Conservation (phyloP, 2,888 invertebrate species). For the Melitaea athalia region DNA sequence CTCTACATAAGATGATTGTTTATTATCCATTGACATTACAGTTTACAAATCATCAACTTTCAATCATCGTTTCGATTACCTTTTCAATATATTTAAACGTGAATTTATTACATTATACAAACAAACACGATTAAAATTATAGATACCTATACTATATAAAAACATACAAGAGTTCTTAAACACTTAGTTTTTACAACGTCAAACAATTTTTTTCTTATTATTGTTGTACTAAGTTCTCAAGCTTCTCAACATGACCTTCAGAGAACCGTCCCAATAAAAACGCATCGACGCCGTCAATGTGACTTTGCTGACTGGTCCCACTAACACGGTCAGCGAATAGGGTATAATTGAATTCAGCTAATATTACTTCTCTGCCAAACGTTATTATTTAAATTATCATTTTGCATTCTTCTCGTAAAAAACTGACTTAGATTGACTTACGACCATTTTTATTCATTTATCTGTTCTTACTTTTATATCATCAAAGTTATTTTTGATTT, state of each 20-base stretch:
- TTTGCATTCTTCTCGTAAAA: no score
- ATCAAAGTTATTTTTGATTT: no score
- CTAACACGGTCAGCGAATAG: not conserved
- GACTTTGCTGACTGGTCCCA: conserved; percentile 39
- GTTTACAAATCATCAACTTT: no score
- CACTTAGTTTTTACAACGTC: not conserved
- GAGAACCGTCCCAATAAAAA: conserved; percentile 41
- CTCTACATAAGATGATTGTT: no score
- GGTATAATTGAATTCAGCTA: conserved; percentile 9
- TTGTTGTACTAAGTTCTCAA: conserved; percentile 8
- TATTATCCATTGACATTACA: no score
- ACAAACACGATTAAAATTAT: not conserved
- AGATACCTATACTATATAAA: no score
- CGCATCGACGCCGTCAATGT: conserved; percentile 35
- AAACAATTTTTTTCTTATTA: conserved; percentile 11
- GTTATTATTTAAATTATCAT: not conserved
- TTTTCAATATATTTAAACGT: not conserved
- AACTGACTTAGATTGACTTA: no score
- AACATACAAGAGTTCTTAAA: no score
- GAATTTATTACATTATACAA: not conserved
- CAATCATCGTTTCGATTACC: no score
- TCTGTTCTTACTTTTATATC: no score
- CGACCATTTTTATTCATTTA: no score
- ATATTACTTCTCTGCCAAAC: not conserved
- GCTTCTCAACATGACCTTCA: conserved; percentile 38